Evolutionary conservation across 2,797 vertebrate species (phyloP).

Genomic region (Graptemys geographica): DNA sequence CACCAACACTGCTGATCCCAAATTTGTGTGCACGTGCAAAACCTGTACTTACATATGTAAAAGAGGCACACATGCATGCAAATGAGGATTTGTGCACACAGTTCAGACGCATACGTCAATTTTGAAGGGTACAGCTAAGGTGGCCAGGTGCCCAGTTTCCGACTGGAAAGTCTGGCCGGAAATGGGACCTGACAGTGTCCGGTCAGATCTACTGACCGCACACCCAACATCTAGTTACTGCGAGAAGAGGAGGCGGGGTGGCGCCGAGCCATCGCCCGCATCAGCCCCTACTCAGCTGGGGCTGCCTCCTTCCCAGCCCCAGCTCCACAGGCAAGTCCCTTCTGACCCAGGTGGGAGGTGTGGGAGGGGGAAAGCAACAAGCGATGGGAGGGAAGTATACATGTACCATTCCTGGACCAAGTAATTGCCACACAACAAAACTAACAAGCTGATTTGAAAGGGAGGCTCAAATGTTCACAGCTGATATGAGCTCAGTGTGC

Average conservation of each 20-base stretch:
- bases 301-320: too few relatives aligned
- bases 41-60: background rate
- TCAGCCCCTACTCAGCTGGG: too few relatives aligned
- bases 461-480: background rate
- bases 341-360: too few relatives aligned
- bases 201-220: too few relatives aligned
- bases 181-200: too few relatives aligned
- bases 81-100: background rate
- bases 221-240: too few relatives aligned
- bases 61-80: background rate
- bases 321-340: too few relatives aligned
- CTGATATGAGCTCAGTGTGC: background rate
- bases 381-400: background rate
- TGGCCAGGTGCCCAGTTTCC: too few relatives aligned
- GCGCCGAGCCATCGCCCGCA: too few relatives aligned
- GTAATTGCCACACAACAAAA: slow-evolving; percentile 19
- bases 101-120: background rate
- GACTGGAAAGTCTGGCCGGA: accelerated
- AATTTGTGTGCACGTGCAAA: background rate
- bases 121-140: background rate
- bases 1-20: background rate
- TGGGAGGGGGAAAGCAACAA: too few relatives aligned
- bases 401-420: background rate
- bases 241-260: too few relatives aligned
- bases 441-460: background rate